Conservation (phyloP, 2,797 vertebrate species). For the Girardinus metallicus region DNA sequence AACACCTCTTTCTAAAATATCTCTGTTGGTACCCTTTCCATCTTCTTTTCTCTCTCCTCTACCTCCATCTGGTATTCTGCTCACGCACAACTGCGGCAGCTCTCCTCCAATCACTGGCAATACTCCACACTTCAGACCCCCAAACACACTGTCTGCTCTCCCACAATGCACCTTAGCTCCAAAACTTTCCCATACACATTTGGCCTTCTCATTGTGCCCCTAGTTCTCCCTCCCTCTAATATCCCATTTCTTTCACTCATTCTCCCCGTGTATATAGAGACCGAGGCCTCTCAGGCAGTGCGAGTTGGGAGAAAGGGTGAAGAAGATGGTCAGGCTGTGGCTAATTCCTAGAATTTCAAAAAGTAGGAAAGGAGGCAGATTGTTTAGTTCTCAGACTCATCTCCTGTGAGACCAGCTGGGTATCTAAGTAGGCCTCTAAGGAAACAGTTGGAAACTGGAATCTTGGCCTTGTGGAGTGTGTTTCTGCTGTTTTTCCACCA, state of each 20-base stretch:
- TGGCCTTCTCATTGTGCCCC: conserved; percentile 67
- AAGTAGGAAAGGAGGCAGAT: too few species aligned
- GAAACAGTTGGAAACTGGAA: too few species aligned
- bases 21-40: conserved; percentile 58
- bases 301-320: not conserved
- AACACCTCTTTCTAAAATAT: conserved; percentile 47
- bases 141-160: conserved; percentile 83
- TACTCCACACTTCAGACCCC: conserved; percentile 88
- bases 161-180: conserved; percentile 82
- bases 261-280: conserved; percentile 34
- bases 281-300: not conserved
- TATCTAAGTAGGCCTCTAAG: too few species aligned
- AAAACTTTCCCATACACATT: conserved; percentile 83
- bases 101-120: conserved; percentile 90
- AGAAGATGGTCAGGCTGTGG: not conserved
- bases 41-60: conserved; percentile 73
- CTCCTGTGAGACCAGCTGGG: too few species aligned
- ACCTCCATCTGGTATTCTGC: conserved; percentile 86
- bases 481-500: too few species aligned
- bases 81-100: conserved; percentile 92
- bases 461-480: too few species aligned
- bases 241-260: conserved; percentile 57
- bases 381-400: too few species aligned
- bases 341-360: too few species aligned
- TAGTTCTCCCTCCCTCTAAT: conserved; percentile 65